A percentile compares a stretch with the other conserved stretches of the same genome.
phyloP scores from a whole-genome alignment of 1,140 invertebrate species.

The Papilio helenus region DNA sequence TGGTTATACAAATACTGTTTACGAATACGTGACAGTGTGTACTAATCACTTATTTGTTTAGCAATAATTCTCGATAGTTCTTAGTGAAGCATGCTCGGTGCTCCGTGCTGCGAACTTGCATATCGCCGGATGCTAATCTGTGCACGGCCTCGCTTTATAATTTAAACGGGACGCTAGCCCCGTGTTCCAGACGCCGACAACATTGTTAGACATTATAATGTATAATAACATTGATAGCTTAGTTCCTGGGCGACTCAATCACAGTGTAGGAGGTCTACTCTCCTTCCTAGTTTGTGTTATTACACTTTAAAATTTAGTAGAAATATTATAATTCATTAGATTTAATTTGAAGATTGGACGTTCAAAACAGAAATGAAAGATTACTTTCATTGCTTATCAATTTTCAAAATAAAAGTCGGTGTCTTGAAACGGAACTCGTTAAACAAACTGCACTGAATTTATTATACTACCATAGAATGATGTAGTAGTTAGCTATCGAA shows the following conservation, averaged over 20 bases:
- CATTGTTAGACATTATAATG: slow-evolving; percentile 21
- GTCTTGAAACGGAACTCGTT: neutral
- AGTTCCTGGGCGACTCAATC: slow-evolving; percentile 6
- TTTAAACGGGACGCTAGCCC: slow-evolving; percentile 45
- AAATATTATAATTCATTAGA: neutral
- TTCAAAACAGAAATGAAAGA: no score
- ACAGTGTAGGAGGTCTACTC: neutral
- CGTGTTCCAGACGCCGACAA: slow-evolving; percentile 12
- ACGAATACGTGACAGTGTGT: neutral
- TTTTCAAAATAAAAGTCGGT: neutral
- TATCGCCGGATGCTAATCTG: slow-evolving; percentile 58
- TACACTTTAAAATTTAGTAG: neutral
- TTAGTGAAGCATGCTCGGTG: neutral
- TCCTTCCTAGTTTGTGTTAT: neutral
- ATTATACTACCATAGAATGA: slow-evolving; percentile 25
- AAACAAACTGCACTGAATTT: slow-evolving; percentile 6
- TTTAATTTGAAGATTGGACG: neutral
- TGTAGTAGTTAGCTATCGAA: slow-evolving; percentile 43
- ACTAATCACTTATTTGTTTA: slow-evolving; percentile 19
- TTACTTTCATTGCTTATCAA: neutral
- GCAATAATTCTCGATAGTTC: slow-evolving; percentile 28
- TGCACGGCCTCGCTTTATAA: slow-evolving; percentile 49
- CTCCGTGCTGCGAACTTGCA: neutral
- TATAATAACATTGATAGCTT: slow-evolving; percentile 24
- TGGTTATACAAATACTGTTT: slow-evolving; percentile 1